A percentile compares a stretch with the other conserved stretches of the same genome.
These are phyloP conservation scores for Paradoxurus hermaphroditus DNA, from an alignment of 2,113 vertebrate species.

Conservation along the genomic window DNA sequence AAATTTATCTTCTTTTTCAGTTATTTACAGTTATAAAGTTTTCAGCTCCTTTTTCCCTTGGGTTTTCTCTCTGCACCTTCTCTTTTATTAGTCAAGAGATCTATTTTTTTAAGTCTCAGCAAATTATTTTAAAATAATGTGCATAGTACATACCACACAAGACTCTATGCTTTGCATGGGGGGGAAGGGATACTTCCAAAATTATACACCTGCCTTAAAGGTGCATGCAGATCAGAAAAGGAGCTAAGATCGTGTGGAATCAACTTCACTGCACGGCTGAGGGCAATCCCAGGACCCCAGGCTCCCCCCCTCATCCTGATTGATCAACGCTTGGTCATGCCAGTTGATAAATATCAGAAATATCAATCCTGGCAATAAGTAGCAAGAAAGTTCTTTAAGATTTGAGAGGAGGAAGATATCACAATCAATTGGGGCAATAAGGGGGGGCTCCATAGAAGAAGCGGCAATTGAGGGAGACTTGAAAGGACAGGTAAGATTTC, in stretches of 20 bases:
- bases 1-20: background rate
- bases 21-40: background rate
- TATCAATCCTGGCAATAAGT: background rate
- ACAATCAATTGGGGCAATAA: background rate
- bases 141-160: background rate
- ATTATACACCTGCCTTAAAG: background rate
- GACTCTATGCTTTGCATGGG: background rate
- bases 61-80: background rate
- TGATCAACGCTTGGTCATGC: background rate
- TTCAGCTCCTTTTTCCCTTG: background rate
- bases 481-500: background rate
- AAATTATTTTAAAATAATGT: background rate
- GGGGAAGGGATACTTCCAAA: background rate
- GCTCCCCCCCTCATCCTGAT: background rate
- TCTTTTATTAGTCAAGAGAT: background rate
- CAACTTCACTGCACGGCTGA: background rate
- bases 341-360: background rate
- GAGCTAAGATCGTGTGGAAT: background rate
- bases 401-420: background rate
- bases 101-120: background rate
- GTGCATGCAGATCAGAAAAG: too few relatives aligned
- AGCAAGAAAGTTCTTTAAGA: background rate
- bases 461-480: background rate
- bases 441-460: background rate
- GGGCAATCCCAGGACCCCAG: background rate